Conservation (phyloP, 2,888 invertebrate species). For the Drosophila picticornis region DNA sequence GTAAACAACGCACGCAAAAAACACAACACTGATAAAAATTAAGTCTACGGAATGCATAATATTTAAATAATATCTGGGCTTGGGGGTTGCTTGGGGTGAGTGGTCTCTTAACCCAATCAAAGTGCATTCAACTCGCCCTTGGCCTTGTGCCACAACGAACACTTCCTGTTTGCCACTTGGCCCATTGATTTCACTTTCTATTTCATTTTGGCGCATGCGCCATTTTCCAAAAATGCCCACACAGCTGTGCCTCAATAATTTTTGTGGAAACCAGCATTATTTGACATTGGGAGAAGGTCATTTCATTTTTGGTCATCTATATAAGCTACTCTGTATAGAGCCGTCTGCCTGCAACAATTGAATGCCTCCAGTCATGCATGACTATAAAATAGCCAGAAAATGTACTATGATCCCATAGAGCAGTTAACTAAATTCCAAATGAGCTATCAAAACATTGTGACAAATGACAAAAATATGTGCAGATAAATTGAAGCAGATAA, state of each 20-base stretch:
- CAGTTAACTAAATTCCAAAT: neutral
- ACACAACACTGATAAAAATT: conserved; percentile 2
- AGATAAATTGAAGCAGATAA: conserved; percentile 14
- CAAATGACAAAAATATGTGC: neutral
- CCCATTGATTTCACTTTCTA: conserved; percentile 63
- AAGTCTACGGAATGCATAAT: conserved; percentile 1
- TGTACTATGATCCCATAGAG: conserved; percentile 14
- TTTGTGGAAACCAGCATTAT: conserved; percentile 41
- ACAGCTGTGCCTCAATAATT: conserved; percentile 60
- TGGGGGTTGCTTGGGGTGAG: neutral
- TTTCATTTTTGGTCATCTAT: conserved; percentile 24
- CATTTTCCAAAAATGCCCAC: conserved; percentile 5
- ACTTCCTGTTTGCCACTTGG: conserved; percentile 21
- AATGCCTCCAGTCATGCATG: conserved; percentile 4
- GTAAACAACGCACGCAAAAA: conserved; percentile 50
- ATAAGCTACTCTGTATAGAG: neutral
- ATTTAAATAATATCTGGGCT: neutral
- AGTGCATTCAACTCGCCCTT: conserved; percentile 80
- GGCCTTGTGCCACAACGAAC: conserved; percentile 54
- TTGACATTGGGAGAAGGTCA: conserved; percentile 77
- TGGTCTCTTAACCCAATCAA: conserved; percentile 18
- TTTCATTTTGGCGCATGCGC: conserved; percentile 71
- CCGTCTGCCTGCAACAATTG: conserved; percentile 53
- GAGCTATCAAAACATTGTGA: conserved; percentile 4
- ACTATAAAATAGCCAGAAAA: neutral